Conservation (phyloP, 2,888 invertebrate genomes). For the Stenichneumon culpator region DNA sequence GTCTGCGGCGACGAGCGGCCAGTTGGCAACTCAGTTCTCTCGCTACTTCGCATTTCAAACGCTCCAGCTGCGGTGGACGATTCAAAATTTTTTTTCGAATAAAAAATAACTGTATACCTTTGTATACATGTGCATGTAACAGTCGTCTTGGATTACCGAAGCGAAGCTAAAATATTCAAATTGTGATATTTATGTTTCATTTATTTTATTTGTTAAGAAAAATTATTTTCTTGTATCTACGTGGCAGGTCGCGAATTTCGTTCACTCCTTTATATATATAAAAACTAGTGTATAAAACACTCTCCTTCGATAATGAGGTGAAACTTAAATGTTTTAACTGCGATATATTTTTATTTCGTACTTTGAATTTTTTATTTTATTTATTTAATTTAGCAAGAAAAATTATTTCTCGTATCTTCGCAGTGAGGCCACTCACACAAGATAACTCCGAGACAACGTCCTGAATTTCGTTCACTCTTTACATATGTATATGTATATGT, state of each 20-base stretch:
- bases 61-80: slow-evolving; percentile 1
- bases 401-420: background rate
- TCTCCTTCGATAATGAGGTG: background rate
- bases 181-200: background rate
- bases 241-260: background rate
- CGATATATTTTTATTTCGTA: background rate
- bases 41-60: slow-evolving; percentile 31
- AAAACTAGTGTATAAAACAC: background rate
- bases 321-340: too few species aligned
- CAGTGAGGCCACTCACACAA: background rate
- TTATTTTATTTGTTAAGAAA: background rate
- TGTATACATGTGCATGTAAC: background rate
- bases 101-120: background rate
- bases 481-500: too few species aligned
- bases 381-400: background rate
- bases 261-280: background rate
- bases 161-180: too few species aligned
- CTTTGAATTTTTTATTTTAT: background rate
- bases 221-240: background rate
- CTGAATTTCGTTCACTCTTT: too few species aligned
- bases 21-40: slow-evolving; percentile 48
- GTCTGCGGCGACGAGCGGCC: slow-evolving; percentile 43
- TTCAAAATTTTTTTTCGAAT: slow-evolving; percentile 1
- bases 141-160: background rate
- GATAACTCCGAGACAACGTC: background rate